Percentiles rank a stretch among this genome's conserved stretches.
These are phyloP conservation scores for Procavia capensis DNA, from an alignment of 2,113 vertebrate species.

Conservation along the genomic window DNA sequence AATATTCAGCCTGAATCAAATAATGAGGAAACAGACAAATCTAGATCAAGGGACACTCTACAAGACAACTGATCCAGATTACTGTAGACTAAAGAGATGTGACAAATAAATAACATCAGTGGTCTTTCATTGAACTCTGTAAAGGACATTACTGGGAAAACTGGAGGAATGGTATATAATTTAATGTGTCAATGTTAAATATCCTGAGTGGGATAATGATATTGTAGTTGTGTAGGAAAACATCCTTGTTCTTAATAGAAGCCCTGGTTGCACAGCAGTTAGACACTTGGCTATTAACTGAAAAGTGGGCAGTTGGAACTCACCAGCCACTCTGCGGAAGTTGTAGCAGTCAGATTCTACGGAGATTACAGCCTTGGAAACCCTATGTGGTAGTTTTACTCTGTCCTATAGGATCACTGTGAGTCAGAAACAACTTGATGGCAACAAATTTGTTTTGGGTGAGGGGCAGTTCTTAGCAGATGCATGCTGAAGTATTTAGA, in stretches of 20 bases:
- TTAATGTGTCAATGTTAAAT: background rate
- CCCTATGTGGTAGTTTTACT: background rate
- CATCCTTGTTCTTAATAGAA: background rate
- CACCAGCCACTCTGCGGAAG: background rate
- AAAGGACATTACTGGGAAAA: background rate
- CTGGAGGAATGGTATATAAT: background rate
- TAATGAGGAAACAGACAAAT: background rate
- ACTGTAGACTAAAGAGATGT: background rate
- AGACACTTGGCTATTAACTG: background rate
- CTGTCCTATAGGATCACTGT: background rate
- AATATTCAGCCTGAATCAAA: background rate
- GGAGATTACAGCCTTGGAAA: background rate
- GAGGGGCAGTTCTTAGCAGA: background rate
- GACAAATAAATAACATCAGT: background rate
- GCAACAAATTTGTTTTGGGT: background rate
- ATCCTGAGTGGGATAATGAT: background rate
- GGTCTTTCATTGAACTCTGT: background rate
- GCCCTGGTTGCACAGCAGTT: background rate
- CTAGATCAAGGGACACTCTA: background rate
- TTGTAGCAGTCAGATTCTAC: no score
- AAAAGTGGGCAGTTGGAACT: background rate
- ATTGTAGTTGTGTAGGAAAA: background rate
- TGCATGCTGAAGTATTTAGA: background rate
- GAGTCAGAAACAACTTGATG: background rate
- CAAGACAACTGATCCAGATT: background rate